Conservation (phyloP, 2,797 vertebrate genomes). For the Anableps anableps region DNA sequence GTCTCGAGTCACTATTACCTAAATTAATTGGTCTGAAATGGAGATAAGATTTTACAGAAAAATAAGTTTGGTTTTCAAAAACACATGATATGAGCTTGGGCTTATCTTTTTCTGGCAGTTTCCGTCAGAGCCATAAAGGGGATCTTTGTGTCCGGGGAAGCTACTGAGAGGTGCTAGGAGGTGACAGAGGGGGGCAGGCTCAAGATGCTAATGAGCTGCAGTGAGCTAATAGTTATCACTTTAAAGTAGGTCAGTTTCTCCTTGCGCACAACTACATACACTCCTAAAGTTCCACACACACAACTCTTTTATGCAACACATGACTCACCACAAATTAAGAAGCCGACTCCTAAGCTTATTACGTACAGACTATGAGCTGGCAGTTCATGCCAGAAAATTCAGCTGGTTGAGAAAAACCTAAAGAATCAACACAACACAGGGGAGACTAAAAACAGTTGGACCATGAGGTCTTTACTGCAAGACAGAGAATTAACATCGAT, state of each 20-base stretch:
- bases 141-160: slow-evolving; percentile 51
- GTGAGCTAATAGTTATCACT: slow-evolving; percentile 25
- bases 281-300: neutral
- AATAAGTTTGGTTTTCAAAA: no score
- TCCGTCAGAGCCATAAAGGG: slow-evolving; percentile 40
- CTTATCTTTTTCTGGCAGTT: slow-evolving; percentile 1
- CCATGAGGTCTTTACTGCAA: neutral
- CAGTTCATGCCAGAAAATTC: slow-evolving; percentile 3
- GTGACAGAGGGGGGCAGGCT: slow-evolving; percentile 24
- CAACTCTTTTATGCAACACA: slow-evolving; percentile 10
- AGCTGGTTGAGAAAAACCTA: neutral
- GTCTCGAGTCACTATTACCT: neutral
- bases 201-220: slow-evolving; percentile 53
- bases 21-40: neutral
- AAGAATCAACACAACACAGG: neutral
- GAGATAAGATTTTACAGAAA: neutral
- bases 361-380: slow-evolving; percentile 19
- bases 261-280: slow-evolving; percentile 16
- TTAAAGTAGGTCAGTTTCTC: slow-evolving; percentile 5
- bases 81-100: neutral
- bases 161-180: slow-evolving; percentile 33
- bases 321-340: slow-evolving; percentile 38
- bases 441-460: neutral
- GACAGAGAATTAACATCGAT: neutral
- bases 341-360: slow-evolving; percentile 44